Evolutionary conservation across 2,113 vertebrate genomes (phyloP), one percentile per base, ranked within the genome.

Genomic region (Zootoca vivipara): DNA sequence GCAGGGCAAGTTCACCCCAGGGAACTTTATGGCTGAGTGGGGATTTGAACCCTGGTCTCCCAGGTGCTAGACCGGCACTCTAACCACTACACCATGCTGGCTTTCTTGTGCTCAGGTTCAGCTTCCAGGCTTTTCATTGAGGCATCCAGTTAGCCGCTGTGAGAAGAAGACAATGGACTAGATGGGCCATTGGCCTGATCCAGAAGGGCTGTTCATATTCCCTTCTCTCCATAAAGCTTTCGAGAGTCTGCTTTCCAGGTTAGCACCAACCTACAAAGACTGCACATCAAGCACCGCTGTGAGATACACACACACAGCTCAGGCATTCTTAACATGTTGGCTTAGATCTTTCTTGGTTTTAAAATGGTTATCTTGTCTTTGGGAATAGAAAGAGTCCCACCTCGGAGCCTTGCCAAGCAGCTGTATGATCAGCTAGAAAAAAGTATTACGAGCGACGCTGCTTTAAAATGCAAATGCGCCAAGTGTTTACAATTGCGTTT

Each of bases 401-500:
- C 72, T 3, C 35, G 64, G 28, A 78, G 67, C 26, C 35, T 89
- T 72, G 18, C 75, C 33, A 80, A 65, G 65, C 30, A 65, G 75
- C 72, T 70, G 64, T 30, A 42, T 7, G 70, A 62, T 70, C 69
- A 75, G 58, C n/a, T 86, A 18, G 56, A 16, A 30, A 67, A 72
- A 77, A 70, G 70, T 42, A 69, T 62, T 80, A 16, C 84, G 28
- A 35, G 35, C 79, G 40, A 26, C 70, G 56, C 62, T 67, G 80
- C 42, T 62, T 77, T 86, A 82, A 86, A 90, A 78, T 90, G 89
- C 84, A 86, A 90, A 86, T 86, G 79, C 35, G 16, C 26, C 70
- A 85, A 85, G 33, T 85, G 78, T 74, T 86, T 79, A 84, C 79
- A 58, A 40, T 18, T 74, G 12, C 46, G 20, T 74, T 87, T 64